Conservation (phyloP, 2,797 vertebrate genomes). For the Epinephelus malabaricus region DNA sequence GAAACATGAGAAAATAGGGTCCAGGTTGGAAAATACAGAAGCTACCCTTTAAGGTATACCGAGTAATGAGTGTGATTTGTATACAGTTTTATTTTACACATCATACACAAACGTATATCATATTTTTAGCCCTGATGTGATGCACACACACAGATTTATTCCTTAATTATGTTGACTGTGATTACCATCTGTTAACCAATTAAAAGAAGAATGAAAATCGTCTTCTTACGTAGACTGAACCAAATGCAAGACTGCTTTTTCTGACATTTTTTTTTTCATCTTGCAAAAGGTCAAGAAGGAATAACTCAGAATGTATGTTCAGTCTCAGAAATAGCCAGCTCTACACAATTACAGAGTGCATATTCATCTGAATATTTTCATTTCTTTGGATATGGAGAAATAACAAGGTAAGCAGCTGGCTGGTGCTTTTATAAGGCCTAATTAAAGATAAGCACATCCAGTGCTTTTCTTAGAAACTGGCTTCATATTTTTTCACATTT, state of each 20-base stretch:
- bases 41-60: too few species aligned
- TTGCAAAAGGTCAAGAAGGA: constrained; percentile 23
- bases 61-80: not conserved
- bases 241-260: not conserved
- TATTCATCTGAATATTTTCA: constrained; percentile 9
- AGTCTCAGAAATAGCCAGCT: constrained; percentile 1
- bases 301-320: not conserved
- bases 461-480: not conserved
- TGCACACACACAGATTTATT: constrained; percentile 4
- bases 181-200: constrained; percentile 5
- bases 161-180: not conserved
- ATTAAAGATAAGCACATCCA: constrained; percentile 16
- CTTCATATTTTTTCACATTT: constrained; percentile 14
- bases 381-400: constrained; percentile 22
- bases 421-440: constrained; percentile 7
- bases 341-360: constrained; percentile 1
- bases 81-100: too few species aligned
- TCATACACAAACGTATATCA: not conserved
- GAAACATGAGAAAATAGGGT: too few species aligned
- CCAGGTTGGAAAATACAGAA: too few species aligned
- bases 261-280: constrained; percentile 20
- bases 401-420: constrained; percentile 25
- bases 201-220: constrained; percentile 8
- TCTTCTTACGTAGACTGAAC: not conserved
- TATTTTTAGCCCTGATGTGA: not conserved